Conservation (phyloP, 2,888 invertebrate species). For the Aphelenchoides bicaudatus region DNA sequence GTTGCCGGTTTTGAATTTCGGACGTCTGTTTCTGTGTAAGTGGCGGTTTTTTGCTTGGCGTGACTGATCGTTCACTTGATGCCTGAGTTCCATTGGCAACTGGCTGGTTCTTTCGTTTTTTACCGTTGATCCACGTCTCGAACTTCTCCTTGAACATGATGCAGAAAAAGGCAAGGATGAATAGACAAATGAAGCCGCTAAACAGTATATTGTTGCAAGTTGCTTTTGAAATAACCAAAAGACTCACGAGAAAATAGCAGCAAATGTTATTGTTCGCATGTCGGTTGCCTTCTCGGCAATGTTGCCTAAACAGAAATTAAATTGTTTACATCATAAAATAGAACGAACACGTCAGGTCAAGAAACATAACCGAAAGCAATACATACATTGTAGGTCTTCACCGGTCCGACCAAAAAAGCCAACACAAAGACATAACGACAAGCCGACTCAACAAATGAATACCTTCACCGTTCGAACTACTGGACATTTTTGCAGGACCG, state of each 20-base stretch:
- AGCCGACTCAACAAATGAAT: neutral
- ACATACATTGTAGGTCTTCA: neutral
- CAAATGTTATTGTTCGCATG: conserved; percentile 45
- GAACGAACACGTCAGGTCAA: neutral
- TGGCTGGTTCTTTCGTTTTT: conserved; percentile 16
- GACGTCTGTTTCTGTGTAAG: neutral
- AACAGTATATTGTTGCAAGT: too few relatives aligned
- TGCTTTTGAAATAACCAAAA: too few relatives aligned
- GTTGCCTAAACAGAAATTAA: conserved; percentile 43
- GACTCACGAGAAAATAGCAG: conserved; percentile 48
- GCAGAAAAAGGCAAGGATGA: conserved; percentile 53
- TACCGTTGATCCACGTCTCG: conserved; percentile 45
- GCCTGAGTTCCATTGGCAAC: neutral
- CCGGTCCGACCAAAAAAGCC: neutral
- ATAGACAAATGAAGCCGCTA: conserved; percentile 52
- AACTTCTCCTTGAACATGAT: conserved; percentile 56
- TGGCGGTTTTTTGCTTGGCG: conserved; percentile 10
- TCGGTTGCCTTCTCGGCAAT: conserved; percentile 45
- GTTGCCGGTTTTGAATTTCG: neutral
- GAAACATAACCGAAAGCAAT: conserved; percentile 12
- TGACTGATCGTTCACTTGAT: too few relatives aligned
- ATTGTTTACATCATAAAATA: neutral
- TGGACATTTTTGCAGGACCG: conserved; percentile 1
- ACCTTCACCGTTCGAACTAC: conserved; percentile 4
- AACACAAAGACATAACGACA: neutral